These are phyloP conservation scores for Rhegmatorhina hoffmannsi DNA, from an alignment of 2,113 vertebrate species.

Conservation along the genomic window DNA sequence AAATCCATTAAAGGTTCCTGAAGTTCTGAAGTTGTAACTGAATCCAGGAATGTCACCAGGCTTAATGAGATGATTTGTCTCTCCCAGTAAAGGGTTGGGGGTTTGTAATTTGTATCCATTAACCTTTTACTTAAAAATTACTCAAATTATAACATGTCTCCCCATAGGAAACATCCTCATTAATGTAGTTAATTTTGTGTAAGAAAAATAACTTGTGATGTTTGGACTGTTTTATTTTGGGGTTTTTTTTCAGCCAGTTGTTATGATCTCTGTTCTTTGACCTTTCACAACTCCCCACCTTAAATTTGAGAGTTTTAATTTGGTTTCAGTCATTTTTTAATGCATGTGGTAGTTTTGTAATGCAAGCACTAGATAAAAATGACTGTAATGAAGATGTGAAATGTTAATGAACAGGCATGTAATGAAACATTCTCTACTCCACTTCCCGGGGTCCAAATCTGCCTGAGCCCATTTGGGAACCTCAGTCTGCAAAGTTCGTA, in stretches of 20 bases:
- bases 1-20: not conserved
- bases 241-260: not conserved
- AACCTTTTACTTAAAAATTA: not conserved
- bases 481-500: not conserved
- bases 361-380: not conserved
- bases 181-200: not conserved
- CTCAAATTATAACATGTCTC: not conserved
- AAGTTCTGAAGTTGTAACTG: not conserved
- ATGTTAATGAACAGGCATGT: not conserved
- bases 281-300: not conserved
- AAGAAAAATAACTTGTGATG: not conserved
- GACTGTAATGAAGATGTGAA: not conserved
- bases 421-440: not conserved
- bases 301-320: not conserved
- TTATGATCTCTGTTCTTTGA: not conserved
- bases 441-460: not conserved
- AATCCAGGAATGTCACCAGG: not conserved
- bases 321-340: not conserved
- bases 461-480: not conserved
- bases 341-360: not conserved
- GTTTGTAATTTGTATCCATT: not conserved
- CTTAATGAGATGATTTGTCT: conserved; percentile 23
- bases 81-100: not conserved
- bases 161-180: not conserved
- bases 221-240: not conserved